Percentiles rank a stretch among this genome's conserved stretches.
phyloP scores from a whole-genome alignment of 2,888 invertebrate species.

The Eristalis intricaria region DNA sequence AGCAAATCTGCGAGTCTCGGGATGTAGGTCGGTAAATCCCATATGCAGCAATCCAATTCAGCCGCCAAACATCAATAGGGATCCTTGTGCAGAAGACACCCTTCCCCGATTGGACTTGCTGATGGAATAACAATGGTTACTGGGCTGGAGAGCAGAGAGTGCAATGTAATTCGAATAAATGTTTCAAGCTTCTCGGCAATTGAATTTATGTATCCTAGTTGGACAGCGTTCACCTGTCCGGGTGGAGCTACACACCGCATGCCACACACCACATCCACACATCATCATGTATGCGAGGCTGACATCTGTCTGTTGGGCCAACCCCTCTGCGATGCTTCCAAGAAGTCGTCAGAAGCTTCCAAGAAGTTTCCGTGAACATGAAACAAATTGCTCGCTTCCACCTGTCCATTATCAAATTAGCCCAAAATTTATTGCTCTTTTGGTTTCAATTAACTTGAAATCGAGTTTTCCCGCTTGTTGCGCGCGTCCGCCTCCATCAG shows the following conservation, averaged over 20 bases:
- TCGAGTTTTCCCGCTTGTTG: constrained; percentile 63
- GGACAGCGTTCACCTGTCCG: constrained; percentile 28
- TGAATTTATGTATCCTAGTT: constrained; percentile 52
- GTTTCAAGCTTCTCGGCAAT: constrained; percentile 60
- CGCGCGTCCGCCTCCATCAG: neutral
- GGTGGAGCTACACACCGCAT: neutral
- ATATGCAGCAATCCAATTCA: neutral
- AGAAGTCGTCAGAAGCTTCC: constrained; percentile 2
- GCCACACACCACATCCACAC: constrained; percentile 25
- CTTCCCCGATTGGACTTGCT: neutral
- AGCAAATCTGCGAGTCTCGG: constrained; percentile 2
- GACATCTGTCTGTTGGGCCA: neutral
- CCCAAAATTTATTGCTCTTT: constrained; percentile 71
- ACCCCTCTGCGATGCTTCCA: neutral
- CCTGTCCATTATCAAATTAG: constrained; percentile 72
- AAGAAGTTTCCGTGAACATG: constrained; percentile 41
- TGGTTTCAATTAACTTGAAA: constrained; percentile 71
- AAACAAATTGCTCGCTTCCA: constrained; percentile 70
- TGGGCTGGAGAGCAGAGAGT: neutral
- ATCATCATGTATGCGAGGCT: constrained; percentile 28
- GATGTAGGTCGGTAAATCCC: neutral
- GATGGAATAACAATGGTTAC: neutral
- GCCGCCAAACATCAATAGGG: constrained; percentile 27
- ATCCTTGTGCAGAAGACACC: neutral
- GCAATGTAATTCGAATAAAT: constrained; percentile 66